Evolutionary conservation across 1,140 invertebrate genomes (phyloP), one percentile per base, ranked within the genome.

Genomic region (Drosophila kohkoa): DNA sequence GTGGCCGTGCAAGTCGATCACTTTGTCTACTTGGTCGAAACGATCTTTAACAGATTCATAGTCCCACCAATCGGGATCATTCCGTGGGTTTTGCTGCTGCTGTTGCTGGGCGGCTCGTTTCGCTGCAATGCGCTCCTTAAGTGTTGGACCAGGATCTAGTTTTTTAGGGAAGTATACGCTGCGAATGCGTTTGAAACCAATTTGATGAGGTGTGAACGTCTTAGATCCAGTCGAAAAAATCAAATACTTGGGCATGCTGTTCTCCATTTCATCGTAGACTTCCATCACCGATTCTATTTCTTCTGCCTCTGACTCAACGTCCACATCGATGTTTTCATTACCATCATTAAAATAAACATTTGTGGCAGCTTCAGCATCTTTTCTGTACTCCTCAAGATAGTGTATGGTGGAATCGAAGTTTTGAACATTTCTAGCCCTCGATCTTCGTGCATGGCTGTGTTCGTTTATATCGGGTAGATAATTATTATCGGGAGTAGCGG

Each of bases 151-250:
- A 7, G 95, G 95, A 82, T 96, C 95, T 3, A 96, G 92, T 74
- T 94, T 93, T 78, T 95, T 94, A 3, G 96, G 96, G 86, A 97
- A 97, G 51, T 94, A 94, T 5, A 96, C 94, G 45, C 95, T 94
- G 75, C 95, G 95, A 54, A 98, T 96, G 81, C 95, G 94, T 91
- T 98, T 98, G 71, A 98, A 96, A 35, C 96, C 96, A 74, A 98
- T 96, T 93, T 97, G 96, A 94, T 98, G 97, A 0, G 97, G 97
- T 2, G 96, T 97, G 79, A 96, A 98, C 0, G 97, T 97, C 92
- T 96, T 95, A 7, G 95, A 96, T 0, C 97, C 97, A 55, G 96
- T 97, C 5, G 97, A 97, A 91, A 97, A 98, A 74, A 98, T 98
- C 11, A 98, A 93, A 91, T 96, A 96, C 90, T 97, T 97, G 70